phyloP scores from a whole-genome alignment of 2,797 vertebrate genomes.

The Crossoptilon crossoptilon region DNA sequence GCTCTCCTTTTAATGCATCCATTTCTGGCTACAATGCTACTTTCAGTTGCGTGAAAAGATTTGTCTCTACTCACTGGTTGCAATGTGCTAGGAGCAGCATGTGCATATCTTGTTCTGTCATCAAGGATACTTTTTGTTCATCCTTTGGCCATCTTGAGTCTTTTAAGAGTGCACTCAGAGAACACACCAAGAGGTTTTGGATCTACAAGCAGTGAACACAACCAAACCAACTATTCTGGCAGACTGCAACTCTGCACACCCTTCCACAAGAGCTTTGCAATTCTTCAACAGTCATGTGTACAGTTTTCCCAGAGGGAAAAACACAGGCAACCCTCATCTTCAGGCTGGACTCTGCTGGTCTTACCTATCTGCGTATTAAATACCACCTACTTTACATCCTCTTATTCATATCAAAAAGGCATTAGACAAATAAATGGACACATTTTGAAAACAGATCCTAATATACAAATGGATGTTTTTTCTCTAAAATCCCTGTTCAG shows the following conservation, averaged over 20 bases:
- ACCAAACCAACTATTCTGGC: not conserved
- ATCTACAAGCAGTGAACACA: not conserved
- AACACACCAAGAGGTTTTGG: not conserved
- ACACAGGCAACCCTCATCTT: not conserved
- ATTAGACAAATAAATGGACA: not conserved
- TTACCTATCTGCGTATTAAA: not conserved
- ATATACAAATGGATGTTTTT: not conserved
- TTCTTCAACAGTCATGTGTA: accelerated
- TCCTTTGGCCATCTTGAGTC: not conserved
- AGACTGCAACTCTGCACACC: not conserved
- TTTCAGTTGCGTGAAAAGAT: not conserved
- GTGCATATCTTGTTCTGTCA: not conserved
- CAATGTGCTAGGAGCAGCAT: not conserved
- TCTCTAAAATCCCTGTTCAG: not conserved
- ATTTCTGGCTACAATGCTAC: not conserved
- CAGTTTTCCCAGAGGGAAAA: not conserved
- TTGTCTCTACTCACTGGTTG: not conserved
- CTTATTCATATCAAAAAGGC: not conserved
- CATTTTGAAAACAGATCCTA: not conserved
- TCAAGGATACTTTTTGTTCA: not conserved
- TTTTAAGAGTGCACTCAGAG: not conserved
- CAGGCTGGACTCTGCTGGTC: not conserved
- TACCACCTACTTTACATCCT: not conserved
- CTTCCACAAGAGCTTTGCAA: not conserved
- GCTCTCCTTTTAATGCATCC: too few relatives aligned